Base-by-base conservation (phyloP, 2,113 vertebrate genomes). In the Rattus rattus region DNA sequence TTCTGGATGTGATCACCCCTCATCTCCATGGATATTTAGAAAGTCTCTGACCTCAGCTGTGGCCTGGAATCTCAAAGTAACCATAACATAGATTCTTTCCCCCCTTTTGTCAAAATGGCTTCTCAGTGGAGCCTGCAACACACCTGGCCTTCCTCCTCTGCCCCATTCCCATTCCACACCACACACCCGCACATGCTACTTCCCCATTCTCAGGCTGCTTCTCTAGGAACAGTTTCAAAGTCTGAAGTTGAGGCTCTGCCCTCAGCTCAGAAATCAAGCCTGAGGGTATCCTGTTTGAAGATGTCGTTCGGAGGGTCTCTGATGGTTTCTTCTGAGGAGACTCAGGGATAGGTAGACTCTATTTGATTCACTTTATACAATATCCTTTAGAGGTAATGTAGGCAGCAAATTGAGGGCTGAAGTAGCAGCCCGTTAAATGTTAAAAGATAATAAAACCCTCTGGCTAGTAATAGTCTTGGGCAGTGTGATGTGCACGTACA, bases 271-370 rank as follows among this genome's bases (percentile, higher is more conserved):
- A 95, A 97, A 97, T 89, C 95, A 94, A 96, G 97, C 96, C 98
- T 94, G 67, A 96, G 94, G 97, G 85, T 94, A 89, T 96, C 94
- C 54, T 90, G 81, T 97, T 96, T 97, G 96, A 97, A 97, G 95
- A 75, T 84, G 63, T 63, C 1, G 0, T 84, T 97, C 94, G 14
- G 67, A 17, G 56, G 69, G 47, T 95, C 97, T 97, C 95, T 93
- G 84, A 91, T 81, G 94, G 33, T 73, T 94, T 90, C 96, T 91
- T 98, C 97, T 92, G 92, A 77, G 94, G 94, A 92, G 72, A 95
- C 39, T 76, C 79, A 1, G 92, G 73, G 83, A 94, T 81, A 69
- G 86, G 94, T 90, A 75, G 88, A 87, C 26, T 96, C 84, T 63
- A 24, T 96, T 49, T 76, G 88, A 94, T 95, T 75, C 30, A 36